Base-by-base conservation (phyloP, 2,888 invertebrate species). In the Aproaerema taeniolella region DNA sequence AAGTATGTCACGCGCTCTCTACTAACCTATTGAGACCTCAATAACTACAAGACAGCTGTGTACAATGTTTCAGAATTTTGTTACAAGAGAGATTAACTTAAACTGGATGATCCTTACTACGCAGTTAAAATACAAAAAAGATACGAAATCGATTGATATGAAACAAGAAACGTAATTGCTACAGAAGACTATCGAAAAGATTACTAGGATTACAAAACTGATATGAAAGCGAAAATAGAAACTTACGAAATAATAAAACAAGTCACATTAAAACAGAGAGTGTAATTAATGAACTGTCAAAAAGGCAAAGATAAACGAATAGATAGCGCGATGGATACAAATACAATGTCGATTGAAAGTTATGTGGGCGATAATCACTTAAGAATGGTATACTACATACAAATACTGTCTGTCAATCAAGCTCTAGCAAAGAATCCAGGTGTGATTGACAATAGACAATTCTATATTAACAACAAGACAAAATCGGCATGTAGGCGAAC, bases 391-490 rank as follows among this genome's bases (percentile, higher is more conserved):
- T 43, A 55, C 49, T 55, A 52, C 57, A 61, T 43, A 55, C 49
- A 56, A 52, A 58, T 63, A 63, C 55, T 50, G 55, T 45, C 56
- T 56, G 73, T 66, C 70, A 68, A 47, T 71, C 69, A 66, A 60
- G 46, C 56, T 61, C 58, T 53, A 53, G 58, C 47, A 57, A 52
- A 55, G 50, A 35, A 53, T 46, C 24, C 47, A 47, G 55, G 53
- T 49, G 47, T 60, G 61, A 62, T 54, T 67, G 69, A 74, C 69
- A 68, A 50, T 48, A 50, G 53, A 75, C 67, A 67, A 67, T 65
- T 55, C 52, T 50, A 53, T 61, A 67, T 59, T 58, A 67, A 71
- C 64, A 54, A 58, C 46, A 49, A 62, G 53, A 62, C 60, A 63
- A 61, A 58, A 63, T 61, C 45, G 37, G 46, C 44, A 58, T 52